Evolutionary conservation across 2,888 invertebrate species (phyloP).

Genomic region (Stomorhina lunata): DNA sequence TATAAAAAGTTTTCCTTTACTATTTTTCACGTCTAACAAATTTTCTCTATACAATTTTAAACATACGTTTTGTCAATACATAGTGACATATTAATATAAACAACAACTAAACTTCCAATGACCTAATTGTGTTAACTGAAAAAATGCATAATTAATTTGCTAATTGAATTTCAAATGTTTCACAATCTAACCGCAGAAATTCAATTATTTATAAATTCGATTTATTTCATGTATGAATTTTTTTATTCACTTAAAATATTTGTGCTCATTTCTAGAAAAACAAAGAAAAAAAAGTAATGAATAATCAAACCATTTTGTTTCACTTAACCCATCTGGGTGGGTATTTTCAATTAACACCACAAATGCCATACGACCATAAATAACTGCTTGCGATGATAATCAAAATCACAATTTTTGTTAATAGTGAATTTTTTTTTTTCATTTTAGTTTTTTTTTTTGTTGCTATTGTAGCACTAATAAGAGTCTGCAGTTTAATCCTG

Average conservation of each 20-base stretch:
- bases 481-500: background rate
- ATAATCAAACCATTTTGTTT: background rate
- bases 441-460: background rate
- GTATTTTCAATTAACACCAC: background rate
- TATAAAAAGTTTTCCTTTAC: no score
- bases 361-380: background rate
- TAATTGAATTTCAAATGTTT: background rate
- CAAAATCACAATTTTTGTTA: background rate
- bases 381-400: background rate
- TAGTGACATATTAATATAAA: no score
- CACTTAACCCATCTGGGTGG: background rate
- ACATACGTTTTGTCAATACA: no score
- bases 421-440: background rate
- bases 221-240: no score
- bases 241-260: background rate
- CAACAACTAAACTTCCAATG: no score
- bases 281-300: background rate
- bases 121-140: background rate
- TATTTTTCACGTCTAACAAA: no score
- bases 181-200: background rate
- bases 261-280: background rate
- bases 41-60: no score
- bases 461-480: background rate
- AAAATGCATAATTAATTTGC: background rate
- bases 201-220: background rate